phyloP scores from a whole-genome alignment of 2,797 vertebrate species.

The Siniperca scherzeri region DNA sequence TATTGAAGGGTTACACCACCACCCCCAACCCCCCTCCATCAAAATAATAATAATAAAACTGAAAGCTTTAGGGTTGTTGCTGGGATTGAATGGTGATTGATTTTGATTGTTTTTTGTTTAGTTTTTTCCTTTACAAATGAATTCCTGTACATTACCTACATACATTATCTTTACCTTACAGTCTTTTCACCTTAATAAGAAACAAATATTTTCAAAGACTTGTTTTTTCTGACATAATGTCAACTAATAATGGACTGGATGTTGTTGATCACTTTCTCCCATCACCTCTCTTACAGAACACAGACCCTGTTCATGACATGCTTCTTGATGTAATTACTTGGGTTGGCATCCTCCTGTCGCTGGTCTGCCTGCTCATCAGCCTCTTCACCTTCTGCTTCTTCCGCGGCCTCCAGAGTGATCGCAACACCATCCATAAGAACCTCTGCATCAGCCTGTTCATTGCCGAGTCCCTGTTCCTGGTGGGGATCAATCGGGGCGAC shows the following conservation, averaged over 20 bases:
- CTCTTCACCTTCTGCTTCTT: constrained; percentile 99
- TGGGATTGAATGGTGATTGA: constrained; percentile 6
- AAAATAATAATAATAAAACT: constrained; percentile 31
- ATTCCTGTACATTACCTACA: not conserved
- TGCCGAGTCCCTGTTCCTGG: constrained; percentile 96
- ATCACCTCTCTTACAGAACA: constrained; percentile 82
- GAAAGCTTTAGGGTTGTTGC: constrained; percentile 35
- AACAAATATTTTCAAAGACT: not conserved
- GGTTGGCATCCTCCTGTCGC: constrained; percentile 98
- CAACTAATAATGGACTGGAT: not conserved
- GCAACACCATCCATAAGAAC: constrained; percentile 99
- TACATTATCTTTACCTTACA: not conserved
- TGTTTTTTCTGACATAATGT: not conserved
- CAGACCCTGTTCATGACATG: constrained; percentile 93
- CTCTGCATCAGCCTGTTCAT: constrained; percentile 97
- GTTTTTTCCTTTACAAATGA: constrained; percentile 5
- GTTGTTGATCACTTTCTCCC: constrained; percentile 2
- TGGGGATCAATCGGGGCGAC: constrained; percentile 96
- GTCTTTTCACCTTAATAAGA: not conserved
- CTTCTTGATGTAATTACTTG: constrained; percentile 97
- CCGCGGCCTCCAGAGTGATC: constrained; percentile 96
- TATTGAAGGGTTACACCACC: constrained; percentile 41
- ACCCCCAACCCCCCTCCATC: not conserved
- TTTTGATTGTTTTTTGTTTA: not conserved
- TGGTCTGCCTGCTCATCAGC: constrained; percentile 98